Evolutionary conservation across 2,797 vertebrate genomes (phyloP).

Genomic region (Coregonus ussuriensis): DNA sequence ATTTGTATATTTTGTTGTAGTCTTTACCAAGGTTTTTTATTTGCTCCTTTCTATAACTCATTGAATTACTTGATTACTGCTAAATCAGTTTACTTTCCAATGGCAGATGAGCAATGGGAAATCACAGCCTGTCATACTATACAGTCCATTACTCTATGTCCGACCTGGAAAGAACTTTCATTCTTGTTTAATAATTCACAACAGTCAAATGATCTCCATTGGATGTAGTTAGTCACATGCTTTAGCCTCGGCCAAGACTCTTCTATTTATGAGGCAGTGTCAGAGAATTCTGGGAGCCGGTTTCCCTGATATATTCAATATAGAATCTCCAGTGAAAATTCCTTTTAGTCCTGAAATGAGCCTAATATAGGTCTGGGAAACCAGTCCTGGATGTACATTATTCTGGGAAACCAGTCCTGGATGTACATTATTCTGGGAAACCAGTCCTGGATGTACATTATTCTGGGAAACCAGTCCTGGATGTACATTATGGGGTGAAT

Average conservation of each 20-base stretch:
- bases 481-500: too few species aligned
- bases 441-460: too few species aligned
- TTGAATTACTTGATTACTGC: too few species aligned
- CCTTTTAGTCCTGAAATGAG: too few species aligned
- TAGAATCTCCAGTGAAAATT: too few species aligned
- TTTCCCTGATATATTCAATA: not conserved
- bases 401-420: too few species aligned
- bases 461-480: too few species aligned
- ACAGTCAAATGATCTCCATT: constrained; percentile 33
- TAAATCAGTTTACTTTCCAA: not conserved
- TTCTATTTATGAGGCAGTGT: constrained; percentile 42
- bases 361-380: too few species aligned
- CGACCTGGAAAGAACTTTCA: constrained; percentile 8
- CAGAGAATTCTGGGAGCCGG: not conserved
- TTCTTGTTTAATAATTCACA: constrained; percentile 58
- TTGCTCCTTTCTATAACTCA: not conserved
- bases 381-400: too few species aligned
- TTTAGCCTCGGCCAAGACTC: constrained; percentile 23
- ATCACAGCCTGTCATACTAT: constrained; percentile 24
- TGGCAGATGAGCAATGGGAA: constrained; percentile 26
- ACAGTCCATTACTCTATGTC: not conserved
- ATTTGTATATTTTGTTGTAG: not conserved
- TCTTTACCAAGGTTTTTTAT: not conserved
- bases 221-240: constrained; percentile 49
- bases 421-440: too few species aligned